Base-by-base conservation (phyloP, 1,140 invertebrate genomes). In the Tetragnatha versicolor region DNA sequence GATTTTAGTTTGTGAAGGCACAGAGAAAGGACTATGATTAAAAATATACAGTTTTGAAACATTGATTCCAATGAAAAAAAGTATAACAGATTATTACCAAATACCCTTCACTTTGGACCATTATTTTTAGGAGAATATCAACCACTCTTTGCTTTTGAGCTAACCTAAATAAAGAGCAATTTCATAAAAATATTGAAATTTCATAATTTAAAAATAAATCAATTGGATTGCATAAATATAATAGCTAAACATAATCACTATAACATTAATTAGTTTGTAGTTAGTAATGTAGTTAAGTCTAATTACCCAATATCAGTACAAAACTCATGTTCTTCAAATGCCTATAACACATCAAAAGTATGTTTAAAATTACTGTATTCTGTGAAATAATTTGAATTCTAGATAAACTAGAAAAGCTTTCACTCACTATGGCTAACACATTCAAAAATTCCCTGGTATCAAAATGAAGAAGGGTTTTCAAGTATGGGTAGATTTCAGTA, bases 401-500 rank as follows among this genome's bases (percentile, higher is more conserved):
- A 42, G 7, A 22, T 29, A 55, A 72, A 10, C 0, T 61, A 25
- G 12, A 29, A 33, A 66, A 55, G 25, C 31, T 53, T 47, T 2
- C 2, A 82, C 83, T 84, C 81, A 86, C 87, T 83, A 96, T 88
- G 17, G 93, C 90, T 29, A 96, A 88, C 3, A 95, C 95, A 85
- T 98, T 96, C 2, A 98, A 87, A 83, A 96, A 96, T 83, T 96
- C 95, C 65, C 92, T 88, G 0, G 93, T 93, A 84, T 98, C 94
- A 84, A 95, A 97, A 81, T 91, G 89, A 3, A 97, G 87, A 27
- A 98, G 86, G 7, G 93, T 91, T 80, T 93, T 88, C 49, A 88
- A 82, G 82, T 88, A 84, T 47, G 70, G 79, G 65, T 79, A 79
- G 12, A 83, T 72, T 25, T 51, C 51, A 55, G 80, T 83, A 86